These are phyloP conservation scores for Tachystola acroxantha DNA, from an alignment of 2,888 invertebrate species.

Conservation along the genomic window DNA sequence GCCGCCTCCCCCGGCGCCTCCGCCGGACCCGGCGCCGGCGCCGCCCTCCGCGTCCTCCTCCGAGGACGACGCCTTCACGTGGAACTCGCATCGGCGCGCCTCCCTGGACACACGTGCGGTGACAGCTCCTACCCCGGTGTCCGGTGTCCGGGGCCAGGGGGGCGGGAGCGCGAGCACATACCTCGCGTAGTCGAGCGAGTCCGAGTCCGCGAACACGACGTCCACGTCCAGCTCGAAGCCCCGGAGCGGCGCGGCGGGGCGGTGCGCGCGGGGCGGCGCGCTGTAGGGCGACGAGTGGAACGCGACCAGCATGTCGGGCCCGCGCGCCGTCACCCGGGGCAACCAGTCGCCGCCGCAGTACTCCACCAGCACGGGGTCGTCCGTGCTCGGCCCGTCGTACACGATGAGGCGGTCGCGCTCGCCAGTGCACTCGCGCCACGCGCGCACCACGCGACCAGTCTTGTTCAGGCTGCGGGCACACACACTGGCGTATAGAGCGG, in stretches of 20 bases:
- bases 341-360: conserved; percentile 94
- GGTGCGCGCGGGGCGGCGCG: conserved; percentile 82
- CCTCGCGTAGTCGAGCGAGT: conserved; percentile 89
- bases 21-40: conserved; percentile 36
- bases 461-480: conserved; percentile 79
- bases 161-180: conserved; percentile 17
- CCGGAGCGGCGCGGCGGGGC: conserved; percentile 82
- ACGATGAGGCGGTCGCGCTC: conserved; percentile 91
- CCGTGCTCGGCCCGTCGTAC: conserved; percentile 89
- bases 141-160: not conserved
- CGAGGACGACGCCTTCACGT: conserved; percentile 85
- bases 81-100: conserved; percentile 83
- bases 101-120: conserved; percentile 44
- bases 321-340: conserved; percentile 83
- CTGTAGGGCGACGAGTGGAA: conserved; percentile 92
- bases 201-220: conserved; percentile 92
- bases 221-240: conserved; percentile 91
- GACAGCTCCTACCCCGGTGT: too few relatives aligned
- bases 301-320: conserved; percentile 91
- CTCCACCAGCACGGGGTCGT: conserved; percentile 89
- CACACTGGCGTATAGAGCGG: conserved; percentile 11
- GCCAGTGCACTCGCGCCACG: conserved; percentile 90
- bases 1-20: conserved; percentile 63
- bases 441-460: conserved; percentile 84
- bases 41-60: conserved; percentile 60